phyloP scores from a whole-genome alignment of 2,113 vertebrate genomes.

The Pseudorasbora parva region DNA sequence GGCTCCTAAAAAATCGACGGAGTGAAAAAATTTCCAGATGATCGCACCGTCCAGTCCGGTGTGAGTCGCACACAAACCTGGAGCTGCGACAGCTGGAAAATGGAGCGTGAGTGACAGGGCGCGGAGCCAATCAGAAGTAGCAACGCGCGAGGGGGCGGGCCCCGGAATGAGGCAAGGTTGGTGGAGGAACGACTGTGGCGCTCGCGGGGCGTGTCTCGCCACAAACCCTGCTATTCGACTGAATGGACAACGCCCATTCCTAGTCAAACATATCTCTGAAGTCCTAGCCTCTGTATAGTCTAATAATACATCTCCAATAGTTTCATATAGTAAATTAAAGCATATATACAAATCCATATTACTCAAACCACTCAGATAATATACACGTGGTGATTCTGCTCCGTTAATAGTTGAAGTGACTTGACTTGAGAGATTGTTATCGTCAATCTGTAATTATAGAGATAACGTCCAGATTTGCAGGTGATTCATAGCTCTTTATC shows the following conservation, averaged over 20 bases:
- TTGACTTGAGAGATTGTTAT: not conserved
- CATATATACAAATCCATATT: not conserved
- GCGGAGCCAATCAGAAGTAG: slow-evolving; percentile 56
- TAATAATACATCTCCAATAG: not conserved
- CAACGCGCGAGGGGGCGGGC: slow-evolving; percentile 48
- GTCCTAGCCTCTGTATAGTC: not conserved
- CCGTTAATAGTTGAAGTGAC: not conserved
- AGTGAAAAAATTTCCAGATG: slow-evolving; percentile 57
- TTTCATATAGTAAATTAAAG: not conserved
- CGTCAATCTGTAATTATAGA: not conserved
- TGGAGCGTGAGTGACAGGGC: slow-evolving; percentile 58
- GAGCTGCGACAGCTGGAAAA: slow-evolving; percentile 64
- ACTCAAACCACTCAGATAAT: not conserved
- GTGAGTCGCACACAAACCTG: slow-evolving; percentile 58
- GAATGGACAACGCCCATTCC: slow-evolving; percentile 73
- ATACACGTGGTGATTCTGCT: not conserved
- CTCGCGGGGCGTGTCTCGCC: slow-evolving; percentile 67
- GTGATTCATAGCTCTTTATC: slow-evolving; percentile 9
- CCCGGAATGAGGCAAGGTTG: slow-evolving; percentile 63
- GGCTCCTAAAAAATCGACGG: slow-evolving; percentile 28
- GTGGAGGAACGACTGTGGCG: slow-evolving; percentile 55
- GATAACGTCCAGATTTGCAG: not conserved
- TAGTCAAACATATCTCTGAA: slow-evolving; percentile 56
- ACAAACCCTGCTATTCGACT: slow-evolving; percentile 64
- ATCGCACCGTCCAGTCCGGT: slow-evolving; percentile 69